Percentiles rank a stretch among this genome's conserved stretches.
These are phyloP conservation scores for Prionailurus viverrinus DNA, from an alignment of 2,113 vertebrate species.

Conservation along the genomic window DNA sequence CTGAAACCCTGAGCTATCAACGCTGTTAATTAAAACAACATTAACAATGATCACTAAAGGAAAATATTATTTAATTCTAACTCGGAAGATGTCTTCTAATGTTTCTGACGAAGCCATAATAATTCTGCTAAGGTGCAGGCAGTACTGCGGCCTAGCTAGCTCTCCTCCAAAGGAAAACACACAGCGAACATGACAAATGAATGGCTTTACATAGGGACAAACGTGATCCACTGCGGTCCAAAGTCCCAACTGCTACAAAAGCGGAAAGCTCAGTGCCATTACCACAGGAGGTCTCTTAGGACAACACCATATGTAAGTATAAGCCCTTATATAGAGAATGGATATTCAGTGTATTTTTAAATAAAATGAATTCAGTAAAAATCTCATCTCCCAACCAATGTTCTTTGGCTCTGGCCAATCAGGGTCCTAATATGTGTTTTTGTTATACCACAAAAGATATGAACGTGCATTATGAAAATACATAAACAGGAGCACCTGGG, in stretches of 20 bases:
- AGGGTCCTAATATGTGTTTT: background rate
- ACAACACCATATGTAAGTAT: background rate
- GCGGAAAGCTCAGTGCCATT: background rate
- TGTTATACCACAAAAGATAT: background rate
- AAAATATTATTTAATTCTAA: background rate
- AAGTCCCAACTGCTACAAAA: background rate
- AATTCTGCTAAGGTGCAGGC: slow-evolving; percentile 65
- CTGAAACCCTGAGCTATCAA: background rate
- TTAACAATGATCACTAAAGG: slow-evolving; percentile 23
- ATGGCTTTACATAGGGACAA: background rate
- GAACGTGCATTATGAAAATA: background rate
- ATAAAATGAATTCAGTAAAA: background rate
- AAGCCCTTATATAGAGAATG: background rate
- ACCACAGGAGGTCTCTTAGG: background rate
- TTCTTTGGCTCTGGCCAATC: background rate
- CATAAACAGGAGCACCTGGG: background rate
- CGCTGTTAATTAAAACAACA: slow-evolving; percentile 67
- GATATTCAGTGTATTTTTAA: background rate
- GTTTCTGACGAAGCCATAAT: slow-evolving; percentile 71
- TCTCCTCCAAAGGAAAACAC: slow-evolving; percentile 57
- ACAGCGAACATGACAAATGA: slow-evolving; percentile 61
- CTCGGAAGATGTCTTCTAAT: slow-evolving; percentile 41
- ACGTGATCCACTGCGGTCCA: background rate
- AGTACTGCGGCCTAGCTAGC: slow-evolving; percentile 36
- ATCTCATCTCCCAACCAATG: background rate